Percentiles rank a stretch among this genome's conserved stretches.
Evolutionary conservation across 2,888 invertebrate genomes (phyloP).

Genomic region (Lasiommata megera): DNA sequence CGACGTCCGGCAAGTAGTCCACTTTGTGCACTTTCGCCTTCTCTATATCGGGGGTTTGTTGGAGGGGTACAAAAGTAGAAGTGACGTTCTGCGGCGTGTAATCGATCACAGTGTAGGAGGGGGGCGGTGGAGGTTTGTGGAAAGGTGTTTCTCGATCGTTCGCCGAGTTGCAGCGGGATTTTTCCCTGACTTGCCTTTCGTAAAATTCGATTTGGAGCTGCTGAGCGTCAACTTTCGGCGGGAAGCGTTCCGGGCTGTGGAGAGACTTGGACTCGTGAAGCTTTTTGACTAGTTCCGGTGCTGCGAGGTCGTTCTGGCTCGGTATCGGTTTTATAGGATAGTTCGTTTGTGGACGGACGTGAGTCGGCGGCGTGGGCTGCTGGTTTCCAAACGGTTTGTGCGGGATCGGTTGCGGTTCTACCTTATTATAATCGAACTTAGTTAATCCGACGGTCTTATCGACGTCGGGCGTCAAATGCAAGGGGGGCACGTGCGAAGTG

Average conservation of each 20-base stretch:
- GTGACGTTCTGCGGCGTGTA: conserved; percentile 65
- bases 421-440: conserved; percentile 74
- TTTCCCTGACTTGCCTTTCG: conserved; percentile 71
- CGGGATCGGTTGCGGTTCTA: conserved; percentile 30
- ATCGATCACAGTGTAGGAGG: conserved; percentile 71
- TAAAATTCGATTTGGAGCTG: conserved; percentile 75
- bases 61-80: conserved; percentile 72
- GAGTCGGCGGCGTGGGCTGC: conserved; percentile 46
- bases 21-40: conserved; percentile 72
- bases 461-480: conserved; percentile 68
- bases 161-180: conserved; percentile 50
- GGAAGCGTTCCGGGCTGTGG: conserved; percentile 32
- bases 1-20: conserved; percentile 73
- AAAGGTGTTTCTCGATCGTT: conserved; percentile 42
- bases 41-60: conserved; percentile 76
- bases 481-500: conserved; percentile 43
- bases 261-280: conserved; percentile 37
- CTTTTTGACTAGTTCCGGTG: conserved; percentile 67
- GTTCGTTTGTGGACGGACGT: conserved; percentile 45
- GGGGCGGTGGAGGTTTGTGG: conserved; percentile 38
- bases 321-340: conserved; percentile 61
- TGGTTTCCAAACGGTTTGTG: conserved; percentile 42
- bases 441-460: conserved; percentile 63
- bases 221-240: conserved; percentile 62
- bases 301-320: conserved; percentile 63